These are phyloP conservation scores for Drosophila bunnanda DNA, from an alignment of 2,888 invertebrate genomes.

Conservation along the genomic window DNA sequence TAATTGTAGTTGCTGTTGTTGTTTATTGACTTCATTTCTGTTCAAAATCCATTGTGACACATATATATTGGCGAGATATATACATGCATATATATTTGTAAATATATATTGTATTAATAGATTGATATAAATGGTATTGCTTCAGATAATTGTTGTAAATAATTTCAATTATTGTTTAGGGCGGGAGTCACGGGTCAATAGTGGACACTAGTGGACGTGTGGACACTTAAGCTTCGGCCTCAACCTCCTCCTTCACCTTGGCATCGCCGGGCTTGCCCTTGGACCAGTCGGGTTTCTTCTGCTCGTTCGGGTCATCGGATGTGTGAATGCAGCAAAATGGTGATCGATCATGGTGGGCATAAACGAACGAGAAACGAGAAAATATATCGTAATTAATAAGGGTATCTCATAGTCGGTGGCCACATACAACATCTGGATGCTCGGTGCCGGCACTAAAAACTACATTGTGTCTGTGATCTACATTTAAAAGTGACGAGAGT, in stretches of 20 bases:
- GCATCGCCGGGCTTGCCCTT: constrained; percentile 94
- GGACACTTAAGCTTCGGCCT: constrained; percentile 91
- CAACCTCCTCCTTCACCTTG: constrained; percentile 94
- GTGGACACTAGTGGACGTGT: constrained; percentile 84
- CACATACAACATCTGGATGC: constrained; percentile 34
- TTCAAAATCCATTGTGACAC: constrained; percentile 54
- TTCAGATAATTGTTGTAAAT: constrained; percentile 67
- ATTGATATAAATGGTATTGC: constrained; percentile 57
- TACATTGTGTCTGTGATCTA: constrained; percentile 37
- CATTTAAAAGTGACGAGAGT: constrained; percentile 32
- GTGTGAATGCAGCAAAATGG: constrained; percentile 6
- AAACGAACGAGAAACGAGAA: constrained; percentile 31
- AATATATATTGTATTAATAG: constrained; percentile 67
- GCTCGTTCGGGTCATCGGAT: constrained; percentile 84
- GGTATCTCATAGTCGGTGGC: neutral
- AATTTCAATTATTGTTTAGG: constrained; percentile 78
- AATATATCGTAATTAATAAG: constrained; percentile 20
- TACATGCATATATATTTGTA: constrained; percentile 74
- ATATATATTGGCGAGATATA: constrained; percentile 67
- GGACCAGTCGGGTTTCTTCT: constrained; percentile 98
- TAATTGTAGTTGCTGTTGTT: constrained; percentile 53
- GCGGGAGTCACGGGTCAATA: constrained; percentile 83
- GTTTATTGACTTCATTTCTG: constrained; percentile 60
- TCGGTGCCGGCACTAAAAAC: constrained; percentile 42
- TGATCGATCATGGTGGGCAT: constrained; percentile 9